A percentile compares a stretch with the other conserved stretches of the same genome.
Evolutionary conservation across 2,888 invertebrate genomes (phyloP).

Genomic region (Macrophya alboannulata): DNA sequence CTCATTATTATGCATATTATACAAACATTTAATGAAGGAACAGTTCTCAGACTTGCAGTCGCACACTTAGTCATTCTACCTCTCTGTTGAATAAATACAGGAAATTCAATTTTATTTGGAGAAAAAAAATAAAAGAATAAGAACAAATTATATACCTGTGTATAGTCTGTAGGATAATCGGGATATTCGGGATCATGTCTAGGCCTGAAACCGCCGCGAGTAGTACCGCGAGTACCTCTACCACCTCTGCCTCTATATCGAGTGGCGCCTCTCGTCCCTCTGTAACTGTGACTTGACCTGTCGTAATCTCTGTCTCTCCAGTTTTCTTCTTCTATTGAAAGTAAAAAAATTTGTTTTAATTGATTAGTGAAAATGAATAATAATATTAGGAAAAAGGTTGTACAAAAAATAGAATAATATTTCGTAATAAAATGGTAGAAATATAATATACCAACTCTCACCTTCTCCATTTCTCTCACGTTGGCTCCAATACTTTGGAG

Average conservation of each 20-base stretch:
- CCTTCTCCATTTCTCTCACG: slow-evolving; percentile 77
- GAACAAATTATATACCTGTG: slow-evolving; percentile 74
- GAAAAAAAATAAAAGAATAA: background rate
- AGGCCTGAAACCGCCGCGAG: slow-evolving; percentile 80
- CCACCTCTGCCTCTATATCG: slow-evolving; percentile 79
- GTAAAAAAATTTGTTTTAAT: slow-evolving; percentile 17
- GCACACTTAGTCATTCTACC: background rate
- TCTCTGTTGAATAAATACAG: background rate
- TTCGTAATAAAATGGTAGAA: background rate
- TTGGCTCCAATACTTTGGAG: slow-evolving; percentile 78
- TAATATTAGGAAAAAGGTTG: background rate
- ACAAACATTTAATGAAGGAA: too few relatives aligned
- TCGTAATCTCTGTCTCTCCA: slow-evolving; percentile 76
- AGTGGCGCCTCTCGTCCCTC: slow-evolving; percentile 74
- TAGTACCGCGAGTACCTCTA: slow-evolving; percentile 81
- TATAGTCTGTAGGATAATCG: slow-evolving; percentile 80
- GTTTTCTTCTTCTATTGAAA: slow-evolving; percentile 71
- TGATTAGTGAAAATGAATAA: background rate
- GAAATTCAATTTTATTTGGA: background rate
- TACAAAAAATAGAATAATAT: background rate
- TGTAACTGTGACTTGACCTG: slow-evolving; percentile 71
- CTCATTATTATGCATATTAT: background rate
- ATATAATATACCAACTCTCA: slow-evolving; percentile 62
- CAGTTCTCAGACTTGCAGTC: too few relatives aligned
- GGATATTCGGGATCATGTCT: slow-evolving; percentile 81